Evolutionary conservation across 1,140 invertebrate genomes (phyloP).

Genomic region (Adoxophyes honmai): DNA sequence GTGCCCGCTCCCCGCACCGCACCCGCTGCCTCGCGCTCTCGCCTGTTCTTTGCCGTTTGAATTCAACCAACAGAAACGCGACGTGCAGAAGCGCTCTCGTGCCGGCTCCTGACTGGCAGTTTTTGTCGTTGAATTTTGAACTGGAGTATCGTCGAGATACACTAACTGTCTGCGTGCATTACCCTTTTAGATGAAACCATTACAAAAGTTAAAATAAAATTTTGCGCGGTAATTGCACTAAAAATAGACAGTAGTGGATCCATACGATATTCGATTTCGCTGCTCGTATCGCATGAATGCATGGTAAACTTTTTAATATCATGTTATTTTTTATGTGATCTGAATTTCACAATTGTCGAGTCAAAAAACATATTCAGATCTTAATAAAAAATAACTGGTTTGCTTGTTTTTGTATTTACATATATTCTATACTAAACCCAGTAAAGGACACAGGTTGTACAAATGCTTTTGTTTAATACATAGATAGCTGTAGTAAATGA

Average conservation of each 20-base stretch:
- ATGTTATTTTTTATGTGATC: background rate
- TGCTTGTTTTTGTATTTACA: background rate
- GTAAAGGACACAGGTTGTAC: too few species aligned
- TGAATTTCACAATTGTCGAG: background rate
- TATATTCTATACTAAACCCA: too few species aligned
- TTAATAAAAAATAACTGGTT: background rate
- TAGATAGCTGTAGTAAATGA: too few species aligned
- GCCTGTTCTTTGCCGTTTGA: slow-evolving; percentile 2
- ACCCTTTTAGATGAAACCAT: background rate
- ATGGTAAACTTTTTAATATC: slow-evolving; percentile 13
- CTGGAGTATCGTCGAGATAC: slow-evolving; percentile 17
- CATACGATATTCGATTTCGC: slow-evolving; percentile 20
- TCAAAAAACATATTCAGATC: background rate
- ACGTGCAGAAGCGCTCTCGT: slow-evolving; percentile 9
- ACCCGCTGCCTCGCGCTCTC: slow-evolving; percentile 14
- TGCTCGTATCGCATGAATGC: slow-evolving; percentile 26
- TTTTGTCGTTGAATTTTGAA: slow-evolving; percentile 16
- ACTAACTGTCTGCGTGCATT: slow-evolving; percentile 18
- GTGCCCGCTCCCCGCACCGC: slow-evolving; percentile 28
- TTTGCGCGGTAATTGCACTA: background rate
- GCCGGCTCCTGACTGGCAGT: slow-evolving; percentile 2
- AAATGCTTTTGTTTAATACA: too few species aligned
- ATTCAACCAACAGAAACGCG: slow-evolving; percentile 14
- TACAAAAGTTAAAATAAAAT: too few species aligned
- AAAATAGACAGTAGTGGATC: slow-evolving; percentile 23